Conservation (phyloP, 2,113 vertebrate species). For the Phylloscopus trochiloides region DNA sequence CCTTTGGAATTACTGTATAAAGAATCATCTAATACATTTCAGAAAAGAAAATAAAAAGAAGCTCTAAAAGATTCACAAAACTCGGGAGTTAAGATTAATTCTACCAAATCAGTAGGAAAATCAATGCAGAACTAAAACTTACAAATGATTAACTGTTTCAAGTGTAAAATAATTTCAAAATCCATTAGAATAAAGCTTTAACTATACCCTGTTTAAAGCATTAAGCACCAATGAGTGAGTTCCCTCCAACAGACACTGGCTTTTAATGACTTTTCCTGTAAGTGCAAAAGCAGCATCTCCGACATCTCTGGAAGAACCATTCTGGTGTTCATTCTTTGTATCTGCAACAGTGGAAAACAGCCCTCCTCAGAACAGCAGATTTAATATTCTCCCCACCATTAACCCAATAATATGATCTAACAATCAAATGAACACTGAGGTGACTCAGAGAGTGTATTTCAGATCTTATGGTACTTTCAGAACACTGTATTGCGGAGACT, state of each 20-base stretch:
- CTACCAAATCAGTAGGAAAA: background rate
- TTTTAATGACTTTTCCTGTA: slow-evolving; percentile 83
- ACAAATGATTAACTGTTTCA: background rate
- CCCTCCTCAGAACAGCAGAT: background rate
- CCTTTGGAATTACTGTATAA: background rate
- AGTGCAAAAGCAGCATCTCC: slow-evolving; percentile 77
- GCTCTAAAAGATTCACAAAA: background rate
- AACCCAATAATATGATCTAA: background rate
- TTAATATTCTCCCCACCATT: background rate
- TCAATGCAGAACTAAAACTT: background rate
- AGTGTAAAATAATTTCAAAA: background rate
- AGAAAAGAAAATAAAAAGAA: background rate
- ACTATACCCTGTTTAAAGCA: slow-evolving; percentile 88
- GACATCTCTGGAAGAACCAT: slow-evolving; percentile 39
- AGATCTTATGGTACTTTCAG: background rate
- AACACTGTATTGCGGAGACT: background rate
- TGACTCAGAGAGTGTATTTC: background rate
- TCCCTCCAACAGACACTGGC: slow-evolving; percentile 87
- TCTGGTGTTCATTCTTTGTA: slow-evolving; percentile 20
- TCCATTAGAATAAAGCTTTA: background rate
- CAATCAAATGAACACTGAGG: background rate
- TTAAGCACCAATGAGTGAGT: slow-evolving; percentile 84
- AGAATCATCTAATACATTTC: background rate
- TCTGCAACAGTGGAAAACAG: slow-evolving; percentile 54
- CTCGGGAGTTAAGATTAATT: background rate